Evolutionary conservation across 2,888 invertebrate species (phyloP).

Genomic region (Meta bourneti): DNA sequence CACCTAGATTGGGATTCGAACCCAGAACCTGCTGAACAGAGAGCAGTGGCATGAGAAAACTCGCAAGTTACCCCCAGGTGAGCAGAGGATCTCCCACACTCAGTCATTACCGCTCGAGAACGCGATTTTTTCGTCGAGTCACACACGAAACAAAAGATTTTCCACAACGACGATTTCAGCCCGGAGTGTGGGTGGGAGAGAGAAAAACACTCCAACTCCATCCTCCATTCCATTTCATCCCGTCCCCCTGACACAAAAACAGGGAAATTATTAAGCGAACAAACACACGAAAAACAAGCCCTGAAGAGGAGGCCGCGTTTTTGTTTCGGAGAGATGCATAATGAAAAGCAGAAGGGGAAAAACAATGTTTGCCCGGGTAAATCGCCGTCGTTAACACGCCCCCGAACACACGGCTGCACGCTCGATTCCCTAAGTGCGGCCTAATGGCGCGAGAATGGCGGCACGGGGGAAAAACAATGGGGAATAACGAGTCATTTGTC

Average conservation of each 20-base stretch:
- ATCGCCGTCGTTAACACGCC: constrained; percentile 52
- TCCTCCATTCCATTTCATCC: neutral
- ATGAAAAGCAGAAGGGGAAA: constrained; percentile 22
- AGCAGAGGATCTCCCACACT: neutral
- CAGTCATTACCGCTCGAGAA: neutral
- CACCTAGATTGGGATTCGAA: too few species aligned
- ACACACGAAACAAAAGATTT: neutral
- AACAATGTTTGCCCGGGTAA: constrained; percentile 38
- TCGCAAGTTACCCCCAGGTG: neutral
- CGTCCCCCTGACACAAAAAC: too few species aligned
- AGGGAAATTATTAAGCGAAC: constrained; percentile 21
- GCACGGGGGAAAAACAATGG: constrained; percentile 46
- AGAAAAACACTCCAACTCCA: neutral
- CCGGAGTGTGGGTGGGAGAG: neutral
- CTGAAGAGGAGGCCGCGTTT: neutral
- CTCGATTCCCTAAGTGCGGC: constrained; percentile 53
- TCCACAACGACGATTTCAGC: neutral
- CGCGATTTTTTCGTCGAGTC: too few species aligned
- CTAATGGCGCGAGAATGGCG: constrained; percentile 64
- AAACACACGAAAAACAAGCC: neutral
- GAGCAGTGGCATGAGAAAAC: too few species aligned
- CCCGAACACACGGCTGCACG: constrained; percentile 8
- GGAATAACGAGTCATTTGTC: constrained; percentile 66
- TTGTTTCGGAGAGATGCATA: neutral
- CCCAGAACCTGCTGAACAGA: too few species aligned